Percentiles rank a stretch among this genome's conserved stretches.
Conservation (phyloP, 2,888 invertebrate genomes). For the Latrodectus hesperus region DNA sequence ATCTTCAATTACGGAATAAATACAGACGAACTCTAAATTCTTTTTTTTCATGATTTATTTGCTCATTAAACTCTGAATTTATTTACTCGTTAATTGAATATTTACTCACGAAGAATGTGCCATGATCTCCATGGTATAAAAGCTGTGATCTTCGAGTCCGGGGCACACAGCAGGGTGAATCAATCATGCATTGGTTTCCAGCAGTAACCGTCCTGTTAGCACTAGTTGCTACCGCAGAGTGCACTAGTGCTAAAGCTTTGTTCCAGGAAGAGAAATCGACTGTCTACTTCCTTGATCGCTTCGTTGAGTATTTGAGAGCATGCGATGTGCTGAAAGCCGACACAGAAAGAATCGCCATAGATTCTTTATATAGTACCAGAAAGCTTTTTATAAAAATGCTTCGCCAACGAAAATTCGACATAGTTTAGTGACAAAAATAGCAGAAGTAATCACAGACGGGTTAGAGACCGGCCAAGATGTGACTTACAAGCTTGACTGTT, state of each 20-base stretch:
- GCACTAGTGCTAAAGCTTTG: constrained; percentile 16
- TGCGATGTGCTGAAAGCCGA: constrained; percentile 19
- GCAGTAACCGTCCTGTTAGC: constrained; percentile 15
- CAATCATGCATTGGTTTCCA: constrained; percentile 53
- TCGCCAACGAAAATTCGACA: constrained; percentile 35
- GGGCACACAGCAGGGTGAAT: constrained; percentile 21
- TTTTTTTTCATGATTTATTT: too few species aligned
- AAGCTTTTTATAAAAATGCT: constrained; percentile 13
- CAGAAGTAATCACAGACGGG: constrained; percentile 18
- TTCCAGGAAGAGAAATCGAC: constrained; percentile 26
- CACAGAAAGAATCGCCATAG: constrained; percentile 16
- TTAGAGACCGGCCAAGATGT: constrained; percentile 22
- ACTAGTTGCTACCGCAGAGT: not conserved
- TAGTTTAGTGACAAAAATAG: constrained; percentile 19
- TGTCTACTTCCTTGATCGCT: not conserved
- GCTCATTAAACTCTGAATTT: too few species aligned
- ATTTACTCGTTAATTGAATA: too few species aligned
- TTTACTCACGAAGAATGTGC: too few species aligned
- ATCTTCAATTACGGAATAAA: too few species aligned
- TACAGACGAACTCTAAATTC: too few species aligned
- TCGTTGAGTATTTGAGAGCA: not conserved
- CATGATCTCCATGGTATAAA: too few species aligned
- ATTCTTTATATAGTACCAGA: not conserved
- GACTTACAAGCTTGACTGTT: constrained; percentile 25
- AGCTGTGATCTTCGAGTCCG: too few species aligned